Evolutionary conservation across 2,888 invertebrate species (phyloP).

Genomic region (Bedellia somnulentella): DNA sequence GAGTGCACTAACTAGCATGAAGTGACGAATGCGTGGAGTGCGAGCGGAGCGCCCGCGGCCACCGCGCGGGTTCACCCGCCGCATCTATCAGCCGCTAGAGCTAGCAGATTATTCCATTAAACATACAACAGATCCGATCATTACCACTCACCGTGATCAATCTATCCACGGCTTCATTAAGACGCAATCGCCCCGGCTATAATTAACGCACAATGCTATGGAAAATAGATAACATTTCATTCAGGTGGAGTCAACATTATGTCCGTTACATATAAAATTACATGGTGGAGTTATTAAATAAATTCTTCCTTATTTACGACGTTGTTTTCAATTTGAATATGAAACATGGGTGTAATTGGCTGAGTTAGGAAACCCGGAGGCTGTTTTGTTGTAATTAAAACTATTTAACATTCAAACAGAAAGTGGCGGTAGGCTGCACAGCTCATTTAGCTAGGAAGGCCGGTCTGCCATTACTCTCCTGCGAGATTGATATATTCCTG

Average conservation of each 20-base stretch:
- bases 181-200: no score
- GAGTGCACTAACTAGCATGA: slow-evolving; percentile 16
- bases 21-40: slow-evolving; percentile 22
- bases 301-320: no score
- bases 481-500: slow-evolving; percentile 49
- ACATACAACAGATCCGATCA: slow-evolving; percentile 32
- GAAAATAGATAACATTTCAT: no score
- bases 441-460: slow-evolving; percentile 17
- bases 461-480: slow-evolving; percentile 34
- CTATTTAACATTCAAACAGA: slow-evolving; percentile 55
- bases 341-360: no score
- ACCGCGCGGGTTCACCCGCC: slow-evolving; percentile 1
- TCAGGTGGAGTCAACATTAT: no score
- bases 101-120: slow-evolving; percentile 29
- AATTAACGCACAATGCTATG: no score
- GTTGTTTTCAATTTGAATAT: no score
- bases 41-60: slow-evolving; percentile 15
- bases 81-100: slow-evolving; percentile 4
- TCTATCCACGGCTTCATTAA: slow-evolving; percentile 14
- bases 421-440: slow-evolving; percentile 38
- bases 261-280: no score
- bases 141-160: slow-evolving; percentile 35
- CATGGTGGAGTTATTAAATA: no score
- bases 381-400: slow-evolving; percentile 53
- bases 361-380: slow-evolving; percentile 29